Conservation (phyloP, 2,113 vertebrate species). For the Odontophorus gujanensis region DNA sequence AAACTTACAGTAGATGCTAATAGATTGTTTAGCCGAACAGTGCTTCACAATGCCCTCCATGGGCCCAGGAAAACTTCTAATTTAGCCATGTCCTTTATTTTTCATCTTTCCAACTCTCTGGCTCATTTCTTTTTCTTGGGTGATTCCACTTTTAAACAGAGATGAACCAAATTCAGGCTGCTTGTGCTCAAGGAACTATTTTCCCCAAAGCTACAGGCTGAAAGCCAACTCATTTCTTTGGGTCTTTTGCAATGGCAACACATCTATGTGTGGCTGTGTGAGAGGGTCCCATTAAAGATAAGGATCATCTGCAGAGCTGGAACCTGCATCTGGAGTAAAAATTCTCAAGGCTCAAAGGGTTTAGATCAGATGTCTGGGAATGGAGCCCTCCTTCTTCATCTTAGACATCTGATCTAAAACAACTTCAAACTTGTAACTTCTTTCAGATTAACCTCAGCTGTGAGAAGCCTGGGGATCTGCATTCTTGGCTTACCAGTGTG, state of each 20-base stretch:
- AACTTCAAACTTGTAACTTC: slow-evolving; percentile 25
- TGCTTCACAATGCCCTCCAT: not conserved
- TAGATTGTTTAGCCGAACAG: not conserved
- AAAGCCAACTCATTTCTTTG: not conserved
- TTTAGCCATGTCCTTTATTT: not conserved
- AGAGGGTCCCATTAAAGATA: slow-evolving; percentile 34
- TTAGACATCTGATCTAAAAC: slow-evolving; percentile 49
- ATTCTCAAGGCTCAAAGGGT: slow-evolving; percentile 34
- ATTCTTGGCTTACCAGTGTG: slow-evolving; percentile 65
- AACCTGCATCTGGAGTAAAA: slow-evolving; percentile 56
- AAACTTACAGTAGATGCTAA: slow-evolving; percentile 55
- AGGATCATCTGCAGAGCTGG: slow-evolving; percentile 54
- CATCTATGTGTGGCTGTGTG: not conserved
- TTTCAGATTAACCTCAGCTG: slow-evolving; percentile 63
- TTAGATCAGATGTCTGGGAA: slow-evolving; percentile 61
- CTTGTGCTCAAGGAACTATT: not conserved
- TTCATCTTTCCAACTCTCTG: not conserved
- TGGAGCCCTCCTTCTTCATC: slow-evolving; percentile 27
- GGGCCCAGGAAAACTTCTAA: slow-evolving; percentile 4
- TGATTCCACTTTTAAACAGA: not conserved
- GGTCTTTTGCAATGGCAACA: slow-evolving; percentile 25
- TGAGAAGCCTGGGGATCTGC: slow-evolving; percentile 45
- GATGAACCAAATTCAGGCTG: slow-evolving; percentile 1
- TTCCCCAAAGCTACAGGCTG: not conserved
- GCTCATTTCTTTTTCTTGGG: not conserved